Evolutionary conservation across 1,140 invertebrate genomes (phyloP).

Genomic region (Drosophila mojavensis): DNA sequence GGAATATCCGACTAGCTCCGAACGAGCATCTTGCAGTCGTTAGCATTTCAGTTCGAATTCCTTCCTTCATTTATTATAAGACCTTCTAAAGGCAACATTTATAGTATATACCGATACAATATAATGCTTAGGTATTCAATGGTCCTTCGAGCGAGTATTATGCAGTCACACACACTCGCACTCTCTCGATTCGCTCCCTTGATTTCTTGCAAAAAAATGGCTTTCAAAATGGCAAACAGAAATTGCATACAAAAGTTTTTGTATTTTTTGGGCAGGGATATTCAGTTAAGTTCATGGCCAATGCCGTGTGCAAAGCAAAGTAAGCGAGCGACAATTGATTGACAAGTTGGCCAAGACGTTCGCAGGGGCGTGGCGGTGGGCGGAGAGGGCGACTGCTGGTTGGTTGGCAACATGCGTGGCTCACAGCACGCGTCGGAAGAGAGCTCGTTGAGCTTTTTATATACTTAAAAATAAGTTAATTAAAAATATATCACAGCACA

Average conservation of each 20-base stretch:
- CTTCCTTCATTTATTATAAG: no score
- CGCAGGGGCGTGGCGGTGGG: background rate
- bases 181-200: no score
- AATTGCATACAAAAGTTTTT: conserved; percentile 12
- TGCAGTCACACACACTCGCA: no score
- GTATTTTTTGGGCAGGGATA: conserved; percentile 6
- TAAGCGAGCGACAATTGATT: conserved; percentile 69
- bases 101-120: no score
- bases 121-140: no score
- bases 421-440: conserved; percentile 40
- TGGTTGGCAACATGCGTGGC: conserved; percentile 24
- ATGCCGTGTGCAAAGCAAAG: conserved; percentile 33
- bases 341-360: conserved; percentile 68
- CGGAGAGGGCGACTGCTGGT: background rate
- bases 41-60: no score
- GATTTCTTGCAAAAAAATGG: conserved; percentile 6
- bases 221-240: background rate
- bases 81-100: no score
- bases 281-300: conserved; percentile 66
- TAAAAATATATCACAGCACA: conserved; percentile 58
- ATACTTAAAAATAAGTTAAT: conserved; percentile 74
- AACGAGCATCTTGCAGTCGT: no score
- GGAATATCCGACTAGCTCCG: no score
- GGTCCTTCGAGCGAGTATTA: no score
- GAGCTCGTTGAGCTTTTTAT: conserved; percentile 29